Evolutionary conservation across 2,888 invertebrate genomes (phyloP).

Genomic region (Oxystoma pomonae): DNA sequence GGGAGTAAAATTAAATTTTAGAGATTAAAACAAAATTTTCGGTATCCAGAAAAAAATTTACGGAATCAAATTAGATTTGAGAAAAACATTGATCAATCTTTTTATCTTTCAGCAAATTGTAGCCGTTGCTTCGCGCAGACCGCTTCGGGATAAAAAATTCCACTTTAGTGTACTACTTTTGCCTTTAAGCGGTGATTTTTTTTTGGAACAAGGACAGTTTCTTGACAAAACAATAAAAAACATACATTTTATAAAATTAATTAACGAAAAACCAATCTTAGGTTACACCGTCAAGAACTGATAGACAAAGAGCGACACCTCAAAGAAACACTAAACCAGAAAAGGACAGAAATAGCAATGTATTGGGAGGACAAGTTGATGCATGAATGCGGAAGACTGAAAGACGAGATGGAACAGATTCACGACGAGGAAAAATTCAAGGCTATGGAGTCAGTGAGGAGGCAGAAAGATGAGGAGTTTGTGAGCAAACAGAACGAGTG

Average conservation of each 20-base stretch:
- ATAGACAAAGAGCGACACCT: constrained; percentile 47
- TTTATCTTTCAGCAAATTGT: too few relatives aligned
- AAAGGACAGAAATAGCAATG: constrained; percentile 53
- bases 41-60: too few relatives aligned
- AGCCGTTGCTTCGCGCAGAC: too few relatives aligned
- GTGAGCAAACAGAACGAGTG: constrained; percentile 52
- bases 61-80: too few relatives aligned
- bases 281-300: constrained; percentile 45
- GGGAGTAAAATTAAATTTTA: too few relatives aligned
- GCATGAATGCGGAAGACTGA: constrained; percentile 59
- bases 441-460: constrained; percentile 54
- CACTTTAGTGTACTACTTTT: too few relatives aligned
- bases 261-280: constrained; percentile 46
- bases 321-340: constrained; percentile 48
- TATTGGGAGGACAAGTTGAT: constrained; percentile 62
- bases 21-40: too few relatives aligned
- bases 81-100: too few relatives aligned
- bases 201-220: background rate
- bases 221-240: background rate
- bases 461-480: constrained; percentile 56
- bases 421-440: constrained; percentile 58
- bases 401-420: constrained; percentile 57
- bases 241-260: constrained; percentile 41
- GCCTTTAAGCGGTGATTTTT: background rate
- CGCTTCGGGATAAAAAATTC: too few relatives aligned